Evolutionary conservation across 1,140 invertebrate species (phyloP), one percentile per base, ranked within the genome.

Genomic region (Hyposmocoma kahamanoa): DNA sequence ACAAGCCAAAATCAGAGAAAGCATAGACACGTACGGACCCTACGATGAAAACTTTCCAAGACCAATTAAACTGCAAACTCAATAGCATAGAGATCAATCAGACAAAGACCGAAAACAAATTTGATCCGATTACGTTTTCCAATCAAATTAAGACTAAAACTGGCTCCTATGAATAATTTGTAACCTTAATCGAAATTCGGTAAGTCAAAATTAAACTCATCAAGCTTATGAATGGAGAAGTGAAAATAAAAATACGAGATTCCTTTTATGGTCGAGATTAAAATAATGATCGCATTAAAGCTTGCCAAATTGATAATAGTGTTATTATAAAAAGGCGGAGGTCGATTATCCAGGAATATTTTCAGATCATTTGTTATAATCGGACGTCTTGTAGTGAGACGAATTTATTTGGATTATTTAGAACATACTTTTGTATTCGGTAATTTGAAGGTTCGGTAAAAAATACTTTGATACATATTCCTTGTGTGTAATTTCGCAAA

Each of bases 271-370:
- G 36, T 30, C 42, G 39, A 36, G 26, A 53, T 58, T 68, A 47
- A 64, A 74, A 72, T 77, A 72, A 77, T 69, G 56, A 75, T 54
- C 60, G 52, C 52, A 67, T 68, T 74, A 69, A 58, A 71, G 62
- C 80, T 80, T 81, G 80, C 72, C 67, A 84, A 84, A 82, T 84
- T 70, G 71, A 77, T 84, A 82, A 84, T 84, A 63, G 59, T 74
- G 56, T 67, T 77, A 72, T 79, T 72, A 80, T 69, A 15, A 71
- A 75, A 62, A 70, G 57, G 50, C 50, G 56, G 53, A 50, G 43
- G 62, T 42, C 38, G 61, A 67, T 62, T 62, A 59, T 59, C 57
- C 59, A 58, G 53, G 59, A 67, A 67, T 68, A 70, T 73, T 72
- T 72, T 67, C 36, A 49, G 63, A 71, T 79, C 76, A 79, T 82